Conservation (phyloP, 1,140 invertebrate genomes). For the Lasaia peninsularis region DNA sequence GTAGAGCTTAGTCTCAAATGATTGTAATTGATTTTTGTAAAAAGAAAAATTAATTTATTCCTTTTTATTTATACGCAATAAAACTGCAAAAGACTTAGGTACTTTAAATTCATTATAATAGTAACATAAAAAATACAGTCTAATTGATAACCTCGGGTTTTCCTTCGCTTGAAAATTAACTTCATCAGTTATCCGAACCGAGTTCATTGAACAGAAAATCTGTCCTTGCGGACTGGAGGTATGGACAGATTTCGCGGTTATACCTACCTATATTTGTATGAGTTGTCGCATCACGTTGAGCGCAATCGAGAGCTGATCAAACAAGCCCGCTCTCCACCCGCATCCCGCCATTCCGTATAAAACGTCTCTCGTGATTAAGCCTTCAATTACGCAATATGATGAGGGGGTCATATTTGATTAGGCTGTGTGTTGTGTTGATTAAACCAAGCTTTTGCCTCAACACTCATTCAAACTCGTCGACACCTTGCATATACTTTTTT, state of each 20-base stretch:
- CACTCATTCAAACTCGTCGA: slow-evolving; percentile 53
- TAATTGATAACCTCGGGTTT: too few species aligned
- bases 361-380: slow-evolving; percentile 69
- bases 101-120: too few species aligned
- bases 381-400: slow-evolving; percentile 73
- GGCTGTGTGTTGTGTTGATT: slow-evolving; percentile 71
- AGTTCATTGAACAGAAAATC: neutral
- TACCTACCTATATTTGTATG: slow-evolving; percentile 1
- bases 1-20: too few species aligned
- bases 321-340: slow-evolving; percentile 41
- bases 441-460: slow-evolving; percentile 71
- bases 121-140: too few species aligned
- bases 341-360: slow-evolving; percentile 33
- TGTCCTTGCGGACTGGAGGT: too few species aligned
- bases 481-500: slow-evolving; percentile 20
- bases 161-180: too few species aligned
- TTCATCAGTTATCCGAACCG: too few species aligned
- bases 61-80: too few species aligned
- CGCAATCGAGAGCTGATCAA: slow-evolving; percentile 58
- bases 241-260: neutral
- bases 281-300: slow-evolving; percentile 19
- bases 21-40: too few species aligned
- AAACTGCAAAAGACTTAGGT: too few species aligned
- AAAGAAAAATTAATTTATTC: too few species aligned
- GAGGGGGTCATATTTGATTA: slow-evolving; percentile 74